Percentiles rank a stretch among this genome's conserved stretches.
These are phyloP conservation scores for Ormyrus rosae DNA, from an alignment of 2,888 invertebrate genomes.

Conservation along the genomic window DNA sequence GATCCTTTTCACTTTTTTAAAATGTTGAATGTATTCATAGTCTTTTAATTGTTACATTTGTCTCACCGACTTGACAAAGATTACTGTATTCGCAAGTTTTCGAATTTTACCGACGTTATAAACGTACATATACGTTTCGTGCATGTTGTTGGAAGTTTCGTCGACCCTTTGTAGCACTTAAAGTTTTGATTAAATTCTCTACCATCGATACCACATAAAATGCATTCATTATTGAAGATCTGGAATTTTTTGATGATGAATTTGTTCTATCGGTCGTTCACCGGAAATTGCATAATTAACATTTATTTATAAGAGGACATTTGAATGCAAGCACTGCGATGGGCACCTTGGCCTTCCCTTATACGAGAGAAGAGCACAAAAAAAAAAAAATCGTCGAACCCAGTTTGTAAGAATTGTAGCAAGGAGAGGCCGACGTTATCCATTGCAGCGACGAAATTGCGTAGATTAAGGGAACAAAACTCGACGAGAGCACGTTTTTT, in stretches of 20 bases:
- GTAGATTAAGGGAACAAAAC: constrained; percentile 35
- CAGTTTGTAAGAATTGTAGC: constrained; percentile 45
- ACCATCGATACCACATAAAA: too few relatives aligned
- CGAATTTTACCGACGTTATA: too few relatives aligned
- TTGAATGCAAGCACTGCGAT: constrained; percentile 60
- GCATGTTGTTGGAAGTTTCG: constrained; percentile 8
- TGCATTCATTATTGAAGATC: too few relatives aligned
- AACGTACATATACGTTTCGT: too few relatives aligned
- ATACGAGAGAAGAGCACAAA: constrained; percentile 57
- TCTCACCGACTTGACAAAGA: too few relatives aligned
- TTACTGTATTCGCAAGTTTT: too few relatives aligned
- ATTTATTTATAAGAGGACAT: constrained; percentile 9
- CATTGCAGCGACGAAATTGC: constrained; percentile 64
- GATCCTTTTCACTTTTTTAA: too few relatives aligned
- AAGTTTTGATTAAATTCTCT: not conserved
- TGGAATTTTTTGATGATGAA: too few relatives aligned
- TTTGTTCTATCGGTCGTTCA: too few relatives aligned
- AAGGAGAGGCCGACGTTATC: constrained; percentile 75
- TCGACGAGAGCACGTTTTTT: constrained; percentile 26
- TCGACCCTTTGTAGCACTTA: constrained; percentile 1
- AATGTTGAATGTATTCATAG: too few relatives aligned
- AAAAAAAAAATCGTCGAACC: constrained; percentile 46
- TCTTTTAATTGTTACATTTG: too few relatives aligned
- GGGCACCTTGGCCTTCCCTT: constrained; percentile 75
- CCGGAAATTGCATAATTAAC: not conserved